A percentile compares a stretch with the other conserved stretches of the same genome.
Conservation (phyloP, 2,797 vertebrate species). For the Diglossa cyanea region DNA sequence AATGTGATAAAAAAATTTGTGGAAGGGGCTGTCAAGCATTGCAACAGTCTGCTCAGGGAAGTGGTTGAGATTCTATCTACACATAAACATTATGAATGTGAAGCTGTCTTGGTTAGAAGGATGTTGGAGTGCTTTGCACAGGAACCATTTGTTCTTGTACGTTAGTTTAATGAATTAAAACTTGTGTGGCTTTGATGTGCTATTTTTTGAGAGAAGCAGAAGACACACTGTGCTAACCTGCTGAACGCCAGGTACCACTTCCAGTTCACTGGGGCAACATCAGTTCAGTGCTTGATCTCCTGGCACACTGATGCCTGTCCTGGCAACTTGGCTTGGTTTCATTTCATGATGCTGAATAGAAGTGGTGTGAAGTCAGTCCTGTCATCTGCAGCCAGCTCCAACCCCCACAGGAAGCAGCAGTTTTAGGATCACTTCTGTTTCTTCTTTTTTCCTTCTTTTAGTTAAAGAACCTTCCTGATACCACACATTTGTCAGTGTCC, state of each 20-base stretch:
- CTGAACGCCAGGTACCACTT: neutral
- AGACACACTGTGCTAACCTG: neutral
- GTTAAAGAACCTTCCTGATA: neutral
- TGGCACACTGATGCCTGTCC: neutral
- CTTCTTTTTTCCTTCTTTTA: neutral
- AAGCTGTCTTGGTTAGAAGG: neutral
- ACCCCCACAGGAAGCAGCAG: neutral
- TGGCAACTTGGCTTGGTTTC: neutral
- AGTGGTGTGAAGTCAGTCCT: neutral
- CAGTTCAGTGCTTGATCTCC: neutral
- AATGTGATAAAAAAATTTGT: neutral
- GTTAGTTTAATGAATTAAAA: neutral
- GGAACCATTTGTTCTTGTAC: neutral
- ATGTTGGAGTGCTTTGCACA: neutral
- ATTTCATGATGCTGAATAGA: neutral
- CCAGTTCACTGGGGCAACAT: neutral
- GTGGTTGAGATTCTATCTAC: neutral
- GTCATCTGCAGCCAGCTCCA: neutral
- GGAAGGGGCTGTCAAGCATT: neutral
- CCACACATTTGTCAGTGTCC: neutral
- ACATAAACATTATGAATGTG: neutral
- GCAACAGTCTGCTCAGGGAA: neutral
- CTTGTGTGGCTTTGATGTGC: neutral
- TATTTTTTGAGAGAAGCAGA: neutral
- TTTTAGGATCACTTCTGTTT: slow-evolving; percentile 18